Conservation (phyloP, 2,113 vertebrate species). For the Rafetus swinhoei region DNA sequence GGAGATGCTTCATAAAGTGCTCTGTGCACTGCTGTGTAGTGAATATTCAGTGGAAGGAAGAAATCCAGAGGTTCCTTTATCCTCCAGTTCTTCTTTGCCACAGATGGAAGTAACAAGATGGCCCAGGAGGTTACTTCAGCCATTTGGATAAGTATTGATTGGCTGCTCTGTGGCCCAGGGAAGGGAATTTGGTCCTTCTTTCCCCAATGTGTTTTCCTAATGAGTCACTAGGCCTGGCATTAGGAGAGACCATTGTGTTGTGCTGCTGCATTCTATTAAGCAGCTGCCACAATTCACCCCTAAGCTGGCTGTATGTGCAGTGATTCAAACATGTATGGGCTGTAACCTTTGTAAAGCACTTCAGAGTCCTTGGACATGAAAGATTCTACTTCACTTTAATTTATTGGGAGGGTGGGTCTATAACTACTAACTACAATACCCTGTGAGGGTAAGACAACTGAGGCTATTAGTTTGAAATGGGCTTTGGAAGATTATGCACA, state of each 20-base stretch:
- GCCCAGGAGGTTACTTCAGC: background rate
- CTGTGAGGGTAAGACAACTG: constrained; percentile 43
- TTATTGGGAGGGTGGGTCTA: constrained; percentile 51
- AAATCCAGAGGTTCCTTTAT: no score
- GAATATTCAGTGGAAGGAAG: background rate
- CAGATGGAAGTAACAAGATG: background rate
- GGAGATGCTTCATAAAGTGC: background rate
- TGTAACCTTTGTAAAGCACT: constrained; percentile 73
- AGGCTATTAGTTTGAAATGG: constrained; percentile 58
- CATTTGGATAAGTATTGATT: constrained; percentile 1
- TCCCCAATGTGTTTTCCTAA: constrained; percentile 58
- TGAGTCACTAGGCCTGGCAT: constrained; percentile 46
- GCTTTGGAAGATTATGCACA: constrained; percentile 65
- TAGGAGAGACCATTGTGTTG: constrained; percentile 62
- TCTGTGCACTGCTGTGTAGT: background rate
- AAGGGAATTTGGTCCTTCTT: constrained; percentile 23
- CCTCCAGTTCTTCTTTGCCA: background rate
- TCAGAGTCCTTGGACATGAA: constrained; percentile 68
- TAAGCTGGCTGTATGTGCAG: constrained; percentile 63
- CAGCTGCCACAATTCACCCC: constrained; percentile 70
- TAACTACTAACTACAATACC: constrained; percentile 62
- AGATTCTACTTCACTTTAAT: constrained; percentile 70
- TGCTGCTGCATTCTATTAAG: constrained; percentile 66
- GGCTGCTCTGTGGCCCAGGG: background rate
- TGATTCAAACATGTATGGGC: constrained; percentile 70